phyloP scores from a whole-genome alignment of 1,140 invertebrate species.

The Bombus sylvicola region DNA sequence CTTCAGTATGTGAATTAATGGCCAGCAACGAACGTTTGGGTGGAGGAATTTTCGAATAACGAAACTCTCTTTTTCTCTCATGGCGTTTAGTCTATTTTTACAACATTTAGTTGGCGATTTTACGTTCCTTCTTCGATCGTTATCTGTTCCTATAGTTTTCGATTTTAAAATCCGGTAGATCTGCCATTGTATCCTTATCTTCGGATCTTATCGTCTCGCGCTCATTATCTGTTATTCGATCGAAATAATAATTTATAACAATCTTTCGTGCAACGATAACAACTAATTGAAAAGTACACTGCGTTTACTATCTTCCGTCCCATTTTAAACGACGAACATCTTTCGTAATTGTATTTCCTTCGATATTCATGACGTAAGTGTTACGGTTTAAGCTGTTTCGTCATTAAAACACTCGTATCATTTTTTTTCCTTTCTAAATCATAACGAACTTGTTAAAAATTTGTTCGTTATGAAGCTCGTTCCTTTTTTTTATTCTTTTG shows the following conservation, averaged over 20 bases:
- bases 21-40: background rate
- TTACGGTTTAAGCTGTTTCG: background rate
- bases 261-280: background rate
- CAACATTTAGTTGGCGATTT: background rate
- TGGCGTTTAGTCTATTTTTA: background rate
- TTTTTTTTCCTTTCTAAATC: background rate
- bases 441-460: background rate
- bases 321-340: background rate
- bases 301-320: background rate
- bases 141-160: background rate
- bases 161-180: background rate
- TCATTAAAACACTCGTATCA: background rate
- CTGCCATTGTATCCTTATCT: background rate
- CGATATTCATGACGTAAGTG: background rate
- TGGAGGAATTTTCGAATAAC: background rate
- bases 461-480: background rate
- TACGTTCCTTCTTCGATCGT: background rate
- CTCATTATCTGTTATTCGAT: background rate
- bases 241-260: slow-evolving; percentile 4
- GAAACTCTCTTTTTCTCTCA: background rate
- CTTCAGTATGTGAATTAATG: no score
- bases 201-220: background rate
- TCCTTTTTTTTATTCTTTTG: background rate
- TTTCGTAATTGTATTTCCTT: background rate
- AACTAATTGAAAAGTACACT: background rate